These are phyloP conservation scores for Alcedo atthis DNA, from an alignment of 2,797 vertebrate genomes.

Conservation along the genomic window DNA sequence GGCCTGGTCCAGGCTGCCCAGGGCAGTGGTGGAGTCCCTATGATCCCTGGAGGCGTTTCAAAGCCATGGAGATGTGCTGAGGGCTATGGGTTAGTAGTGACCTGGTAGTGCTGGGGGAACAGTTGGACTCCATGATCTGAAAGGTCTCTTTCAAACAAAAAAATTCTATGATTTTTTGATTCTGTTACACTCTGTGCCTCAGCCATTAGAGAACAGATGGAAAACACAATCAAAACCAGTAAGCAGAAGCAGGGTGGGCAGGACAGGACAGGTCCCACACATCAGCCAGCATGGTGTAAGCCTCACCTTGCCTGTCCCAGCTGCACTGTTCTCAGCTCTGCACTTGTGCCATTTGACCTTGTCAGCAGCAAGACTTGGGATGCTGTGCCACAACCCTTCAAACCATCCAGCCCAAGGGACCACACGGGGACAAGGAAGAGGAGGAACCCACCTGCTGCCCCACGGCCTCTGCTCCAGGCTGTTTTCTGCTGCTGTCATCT, in stretches of 20 bases:
- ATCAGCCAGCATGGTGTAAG: fast-evolving
- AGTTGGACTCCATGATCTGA: too few relatives aligned
- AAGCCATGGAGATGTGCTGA: background rate
- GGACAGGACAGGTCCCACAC: background rate
- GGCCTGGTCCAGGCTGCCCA: too few relatives aligned
- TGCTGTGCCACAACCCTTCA: background rate
- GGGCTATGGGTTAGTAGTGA: too few relatives aligned
- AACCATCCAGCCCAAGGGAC: background rate
- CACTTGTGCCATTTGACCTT: background rate
- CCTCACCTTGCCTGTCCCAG: fast-evolving
- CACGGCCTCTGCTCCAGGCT: conserved; percentile 17
- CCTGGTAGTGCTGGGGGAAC: too few relatives aligned
- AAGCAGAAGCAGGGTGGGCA: background rate
- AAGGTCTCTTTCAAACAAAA: too few relatives aligned
- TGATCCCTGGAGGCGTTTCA: too few relatives aligned
- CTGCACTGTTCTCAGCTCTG: fast-evolving
- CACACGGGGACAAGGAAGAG: fast-evolving
- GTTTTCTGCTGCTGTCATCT: conserved; percentile 27
- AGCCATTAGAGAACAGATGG: fast-evolving
- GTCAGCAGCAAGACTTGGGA: background rate
- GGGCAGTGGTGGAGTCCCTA: too few relatives aligned
- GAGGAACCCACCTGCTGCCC: conserved; percentile 71
- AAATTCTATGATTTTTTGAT: too few relatives aligned
- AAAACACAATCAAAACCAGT: background rate
- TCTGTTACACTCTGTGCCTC: background rate